Base-by-base conservation (phyloP, 2,888 invertebrate species). In the Venusia cambrica region DNA sequence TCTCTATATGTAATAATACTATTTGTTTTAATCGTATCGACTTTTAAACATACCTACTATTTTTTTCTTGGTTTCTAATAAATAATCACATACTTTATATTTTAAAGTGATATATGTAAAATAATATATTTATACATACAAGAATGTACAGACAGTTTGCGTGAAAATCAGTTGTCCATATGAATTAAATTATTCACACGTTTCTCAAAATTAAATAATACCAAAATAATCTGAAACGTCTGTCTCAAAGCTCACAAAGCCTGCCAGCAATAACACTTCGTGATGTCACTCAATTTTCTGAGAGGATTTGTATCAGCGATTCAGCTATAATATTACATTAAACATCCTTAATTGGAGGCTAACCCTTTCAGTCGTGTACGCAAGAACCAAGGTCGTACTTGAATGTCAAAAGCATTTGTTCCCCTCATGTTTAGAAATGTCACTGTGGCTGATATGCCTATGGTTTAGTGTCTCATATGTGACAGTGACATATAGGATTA, bases 381-480 rank as follows among this genome's bases (percentile, higher is more conserved):
- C 73, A 72, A 73, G 61, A 68, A 52, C 59, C 76, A 81, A 83
- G 80, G 81, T 76, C 73, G 76, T 58, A 74, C 74, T 81, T 69
- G 69, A 85, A 84, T 83, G 81, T 81, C 83, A 79, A 61, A 75
- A 73, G 69, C 78, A 76, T 81, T 80, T 80, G 73, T 27, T 73
- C 76, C 80, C 81, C 73, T 74, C 70, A 57, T 77, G 73, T 75
- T 84, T 75, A 67, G 81, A 83, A 85, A 87, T 81, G 85, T 83
- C 85, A 84, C 69, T 76, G 74, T 54, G 70, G 61, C 63, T 75
- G 76, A 80, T 76, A 72, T 60, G 76, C 75, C 73, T 79, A 84
- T 80, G 75, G 73, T 75, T 75, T 77, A 78, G 72, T 79, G 71
- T 74, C 74, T 74, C 73, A 77, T 73, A 81, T 80, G 79, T 81